These are phyloP conservation scores for Acanthiza pusilla DNA, from an alignment of 2,797 vertebrate genomes.

Conservation along the genomic window DNA sequence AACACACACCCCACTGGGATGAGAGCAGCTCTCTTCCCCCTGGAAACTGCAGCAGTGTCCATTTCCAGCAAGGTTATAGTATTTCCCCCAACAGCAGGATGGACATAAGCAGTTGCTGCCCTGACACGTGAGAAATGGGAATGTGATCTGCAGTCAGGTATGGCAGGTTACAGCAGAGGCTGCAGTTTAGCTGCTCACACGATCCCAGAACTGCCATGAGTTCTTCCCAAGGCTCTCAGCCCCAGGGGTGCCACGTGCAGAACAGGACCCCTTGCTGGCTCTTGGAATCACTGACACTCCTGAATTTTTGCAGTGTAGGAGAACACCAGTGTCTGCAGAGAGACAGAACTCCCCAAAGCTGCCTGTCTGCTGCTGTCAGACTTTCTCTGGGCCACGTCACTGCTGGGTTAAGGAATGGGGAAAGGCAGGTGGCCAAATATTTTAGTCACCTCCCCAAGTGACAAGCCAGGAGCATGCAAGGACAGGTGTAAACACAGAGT, in stretches of 20 bases:
- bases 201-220: fast-evolving
- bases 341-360: neutral
- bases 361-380: neutral
- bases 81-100: neutral
- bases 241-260: neutral
- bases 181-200: neutral
- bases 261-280: neutral
- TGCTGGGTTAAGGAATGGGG: neutral
- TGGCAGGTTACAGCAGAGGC: neutral
- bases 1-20: neutral
- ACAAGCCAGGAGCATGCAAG: neutral
- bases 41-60: neutral
- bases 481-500: conserved; percentile 7
- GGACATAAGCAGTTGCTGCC: conserved; percentile 21
- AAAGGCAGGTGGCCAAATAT: conserved; percentile 15
- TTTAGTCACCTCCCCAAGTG: neutral
- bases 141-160: conserved; percentile 25
- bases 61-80: neutral
- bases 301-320: neutral
- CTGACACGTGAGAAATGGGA: conserved; percentile 4
- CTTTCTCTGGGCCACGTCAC: neutral
- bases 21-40: neutral
- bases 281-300: neutral
- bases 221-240: neutral
- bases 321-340: neutral